A percentile compares a stretch with the other conserved stretches of the same genome.
Evolutionary conservation across 2,113 vertebrate genomes (phyloP).

Genomic region (Hypocryptadius cinnamomeus): DNA sequence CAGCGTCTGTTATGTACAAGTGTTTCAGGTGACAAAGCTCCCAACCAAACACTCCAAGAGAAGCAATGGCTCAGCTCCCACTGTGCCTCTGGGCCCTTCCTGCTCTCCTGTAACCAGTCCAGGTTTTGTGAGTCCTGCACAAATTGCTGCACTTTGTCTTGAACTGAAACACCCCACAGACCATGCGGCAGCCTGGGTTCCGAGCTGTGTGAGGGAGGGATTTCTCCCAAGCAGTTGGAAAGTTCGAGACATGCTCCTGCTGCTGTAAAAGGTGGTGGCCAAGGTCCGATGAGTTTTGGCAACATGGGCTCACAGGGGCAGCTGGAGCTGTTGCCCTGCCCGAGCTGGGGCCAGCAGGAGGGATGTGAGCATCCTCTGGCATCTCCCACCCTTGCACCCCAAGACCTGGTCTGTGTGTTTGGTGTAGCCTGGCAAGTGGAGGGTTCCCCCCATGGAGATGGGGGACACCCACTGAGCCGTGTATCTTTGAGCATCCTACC

Average conservation of each 20-base stretch:
- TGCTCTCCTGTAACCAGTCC: rapidly evolving
- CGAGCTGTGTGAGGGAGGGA: rapidly evolving
- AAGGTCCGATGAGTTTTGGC: neutral
- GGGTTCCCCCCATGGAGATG: too few species aligned
- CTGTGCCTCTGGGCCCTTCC: neutral
- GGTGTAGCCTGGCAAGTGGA: neutral
- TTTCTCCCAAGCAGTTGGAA: neutral
- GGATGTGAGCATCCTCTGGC: neutral
- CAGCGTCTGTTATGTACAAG: rapidly evolving
- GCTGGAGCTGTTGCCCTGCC: neutral
- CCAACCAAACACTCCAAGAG: neutral
- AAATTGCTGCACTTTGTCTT: neutral
- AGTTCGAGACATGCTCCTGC: rapidly evolving
- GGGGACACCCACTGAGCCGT: rapidly evolving
- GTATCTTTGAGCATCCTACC: neutral
- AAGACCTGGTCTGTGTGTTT: neutral
- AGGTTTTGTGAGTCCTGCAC: neutral
- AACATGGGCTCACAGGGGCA: too few species aligned
- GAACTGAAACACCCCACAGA: too few species aligned
- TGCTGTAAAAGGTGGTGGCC: too few species aligned
- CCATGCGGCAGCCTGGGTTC: neutral
- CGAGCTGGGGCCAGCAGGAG: rapidly evolving
- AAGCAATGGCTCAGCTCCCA: rapidly evolving
- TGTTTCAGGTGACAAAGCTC: neutral
- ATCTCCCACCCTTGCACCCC: neutral